Base-by-base conservation (phyloP, 2,888 invertebrate genomes). In the Melolontha melolontha region DNA sequence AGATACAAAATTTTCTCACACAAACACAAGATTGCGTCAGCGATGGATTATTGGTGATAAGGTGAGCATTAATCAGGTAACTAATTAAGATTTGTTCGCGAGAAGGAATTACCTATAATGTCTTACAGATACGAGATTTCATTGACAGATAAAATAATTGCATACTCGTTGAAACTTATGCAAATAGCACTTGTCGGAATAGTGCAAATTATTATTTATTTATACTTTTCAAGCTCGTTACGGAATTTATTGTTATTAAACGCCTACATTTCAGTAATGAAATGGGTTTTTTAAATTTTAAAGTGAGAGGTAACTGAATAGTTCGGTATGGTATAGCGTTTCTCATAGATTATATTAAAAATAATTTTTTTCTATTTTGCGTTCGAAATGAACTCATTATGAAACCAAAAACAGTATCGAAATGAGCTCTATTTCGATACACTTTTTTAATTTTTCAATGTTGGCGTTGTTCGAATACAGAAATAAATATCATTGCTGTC, bases 141-240 rank as follows among this genome's bases (percentile, higher is more conserved):
- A 55, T 54, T 40, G 40, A 54, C 14, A 39, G 41, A 55, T 55
- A 55, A 55, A 55, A 40, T 55, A 55, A 41, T 17, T 55, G 41
- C 40, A 40, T 41, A 40, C 1, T n/a, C n/a, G 50, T 27, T n/a
- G 10, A 55, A 16, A 17, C 40, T 8, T 54, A 55, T 41, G 55
- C 55, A 55, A 55, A 55, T 55, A 40, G 16, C 41, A 14, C 41
- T 17, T 40, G 40, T 41, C 17, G 10, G 22, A 22, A 34, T 34
- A 40, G 40, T 22, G 40, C 17, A 40, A 55, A 41, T 55, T 55
- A 17, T 34, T 34, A 34, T 40, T 41, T 41, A 41, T 41, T n/a
- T 39, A 39, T 54, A 39, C 14, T 54, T 54, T 14, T 54, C 14
- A 40, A 6, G 39, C 39, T 6, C 11, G 17, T 39, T 54, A 39